These are phyloP conservation scores for Hemicrepidius hirtus DNA, from an alignment of 2,888 invertebrate species.

Conservation along the genomic window DNA sequence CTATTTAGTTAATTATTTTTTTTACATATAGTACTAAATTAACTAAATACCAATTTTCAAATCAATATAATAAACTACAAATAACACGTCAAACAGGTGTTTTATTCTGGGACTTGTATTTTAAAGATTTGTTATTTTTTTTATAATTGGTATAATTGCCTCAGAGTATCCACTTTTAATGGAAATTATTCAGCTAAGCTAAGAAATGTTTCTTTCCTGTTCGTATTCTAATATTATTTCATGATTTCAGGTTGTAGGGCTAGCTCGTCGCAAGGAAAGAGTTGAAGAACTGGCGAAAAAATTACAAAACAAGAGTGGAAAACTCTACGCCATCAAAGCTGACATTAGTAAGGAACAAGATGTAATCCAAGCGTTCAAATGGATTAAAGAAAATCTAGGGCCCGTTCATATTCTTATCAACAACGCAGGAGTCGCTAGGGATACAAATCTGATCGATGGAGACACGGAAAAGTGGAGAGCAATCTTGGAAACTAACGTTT, in stretches of 20 bases:
- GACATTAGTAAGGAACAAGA: slow-evolving; percentile 58
- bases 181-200: too few relatives aligned
- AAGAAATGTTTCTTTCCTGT: too few relatives aligned
- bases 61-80: too few relatives aligned
- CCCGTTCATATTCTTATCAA: slow-evolving; percentile 58
- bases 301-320: slow-evolving; percentile 48
- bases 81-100: too few relatives aligned
- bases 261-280: slow-evolving; percentile 58
- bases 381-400: slow-evolving; percentile 54
- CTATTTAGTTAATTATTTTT: too few relatives aligned
- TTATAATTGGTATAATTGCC: too few relatives aligned
- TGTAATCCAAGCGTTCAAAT: slow-evolving; percentile 56
- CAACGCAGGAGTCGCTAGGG: slow-evolving; percentile 57
- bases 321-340: slow-evolving; percentile 54
- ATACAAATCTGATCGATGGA: slow-evolving; percentile 55
- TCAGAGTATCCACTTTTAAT: too few relatives aligned
- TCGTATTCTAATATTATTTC: too few relatives aligned
- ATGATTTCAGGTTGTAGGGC: slow-evolving; percentile 58
- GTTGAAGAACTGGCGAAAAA: slow-evolving; percentile 54
- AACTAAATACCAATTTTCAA: too few relatives aligned
- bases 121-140: too few relatives aligned
- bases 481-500: slow-evolving; percentile 59
- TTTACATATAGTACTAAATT: too few relatives aligned
- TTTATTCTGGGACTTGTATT: too few relatives aligned
- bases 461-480: slow-evolving; percentile 56